These are phyloP conservation scores for Dryas iulia DNA, from an alignment of 1,140 invertebrate genomes.

Conservation along the genomic window DNA sequence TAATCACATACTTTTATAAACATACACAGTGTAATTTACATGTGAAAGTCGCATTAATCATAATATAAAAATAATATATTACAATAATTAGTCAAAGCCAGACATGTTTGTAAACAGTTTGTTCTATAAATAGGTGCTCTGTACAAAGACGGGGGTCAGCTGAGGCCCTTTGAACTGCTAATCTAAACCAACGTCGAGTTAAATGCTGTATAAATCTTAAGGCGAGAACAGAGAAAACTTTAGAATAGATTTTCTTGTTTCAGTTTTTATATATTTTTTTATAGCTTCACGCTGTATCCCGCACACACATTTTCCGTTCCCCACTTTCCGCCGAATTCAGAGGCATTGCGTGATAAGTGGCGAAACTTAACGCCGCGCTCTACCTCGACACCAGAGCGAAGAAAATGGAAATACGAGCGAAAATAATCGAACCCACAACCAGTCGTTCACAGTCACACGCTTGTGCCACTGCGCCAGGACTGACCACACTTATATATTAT, in stretches of 20 bases:
- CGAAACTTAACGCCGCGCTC: too few species aligned
- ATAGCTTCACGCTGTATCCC: too few species aligned
- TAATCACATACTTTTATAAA: background rate
- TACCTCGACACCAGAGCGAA: too few species aligned
- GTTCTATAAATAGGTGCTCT: constrained; percentile 26
- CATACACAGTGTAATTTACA: background rate
- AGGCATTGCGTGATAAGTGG: too few species aligned
- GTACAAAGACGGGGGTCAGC: constrained; percentile 31
- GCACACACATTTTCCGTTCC: too few species aligned
- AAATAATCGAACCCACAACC: too few species aligned
- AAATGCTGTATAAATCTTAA: constrained; percentile 50
- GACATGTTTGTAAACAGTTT: constrained; percentile 9
- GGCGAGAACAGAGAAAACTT: background rate
- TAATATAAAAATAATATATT: background rate
- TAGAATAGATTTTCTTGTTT: background rate
- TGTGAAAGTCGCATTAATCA: background rate
- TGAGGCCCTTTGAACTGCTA: constrained; percentile 48
- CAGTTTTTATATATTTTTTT: too few species aligned
- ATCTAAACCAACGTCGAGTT: constrained; percentile 48
- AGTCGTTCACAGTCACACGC: too few species aligned
- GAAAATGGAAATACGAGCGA: too few species aligned
- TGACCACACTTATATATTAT: too few species aligned
- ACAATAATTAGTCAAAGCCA: constrained; percentile 6
- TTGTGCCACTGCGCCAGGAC: too few species aligned
- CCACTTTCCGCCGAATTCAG: too few species aligned